Conservation (phyloP, 2,113 vertebrate species). For the Cyanoderma ruficeps region DNA sequence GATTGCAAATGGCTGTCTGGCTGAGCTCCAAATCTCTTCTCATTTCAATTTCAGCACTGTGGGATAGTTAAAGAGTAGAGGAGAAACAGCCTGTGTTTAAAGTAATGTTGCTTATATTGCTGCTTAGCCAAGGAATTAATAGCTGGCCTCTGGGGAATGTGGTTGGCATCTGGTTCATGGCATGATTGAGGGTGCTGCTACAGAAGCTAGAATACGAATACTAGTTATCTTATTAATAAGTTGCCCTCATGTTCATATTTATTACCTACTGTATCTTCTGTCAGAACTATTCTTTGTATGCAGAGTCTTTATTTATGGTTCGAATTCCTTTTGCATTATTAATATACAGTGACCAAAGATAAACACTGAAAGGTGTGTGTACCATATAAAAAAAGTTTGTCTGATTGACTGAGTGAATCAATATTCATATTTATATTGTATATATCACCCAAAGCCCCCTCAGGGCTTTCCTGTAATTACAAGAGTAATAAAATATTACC, state of each 20-base stretch:
- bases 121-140: constrained; percentile 43
- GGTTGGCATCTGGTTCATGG: background rate
- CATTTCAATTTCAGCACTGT: background rate
- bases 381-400: background rate
- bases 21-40: background rate
- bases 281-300: background rate
- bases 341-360: background rate
- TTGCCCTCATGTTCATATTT: background rate
- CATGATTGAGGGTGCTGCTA: background rate
- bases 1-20: background rate
- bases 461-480: background rate
- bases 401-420: background rate
- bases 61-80: background rate
- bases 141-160: background rate
- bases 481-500: background rate
- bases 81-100: background rate
- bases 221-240: background rate
- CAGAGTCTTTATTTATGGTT: constrained; percentile 11
- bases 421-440: background rate
- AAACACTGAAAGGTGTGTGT: background rate
- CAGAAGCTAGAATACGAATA: background rate
- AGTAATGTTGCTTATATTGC: constrained; percentile 27
- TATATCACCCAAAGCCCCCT: background rate
- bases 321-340: constrained; percentile 4
- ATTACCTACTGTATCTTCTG: background rate